These are phyloP conservation scores for Isaurus tuberculatus DNA, from an alignment of 92 coral and sea anemone genomes.

Conservation along the genomic window DNA sequence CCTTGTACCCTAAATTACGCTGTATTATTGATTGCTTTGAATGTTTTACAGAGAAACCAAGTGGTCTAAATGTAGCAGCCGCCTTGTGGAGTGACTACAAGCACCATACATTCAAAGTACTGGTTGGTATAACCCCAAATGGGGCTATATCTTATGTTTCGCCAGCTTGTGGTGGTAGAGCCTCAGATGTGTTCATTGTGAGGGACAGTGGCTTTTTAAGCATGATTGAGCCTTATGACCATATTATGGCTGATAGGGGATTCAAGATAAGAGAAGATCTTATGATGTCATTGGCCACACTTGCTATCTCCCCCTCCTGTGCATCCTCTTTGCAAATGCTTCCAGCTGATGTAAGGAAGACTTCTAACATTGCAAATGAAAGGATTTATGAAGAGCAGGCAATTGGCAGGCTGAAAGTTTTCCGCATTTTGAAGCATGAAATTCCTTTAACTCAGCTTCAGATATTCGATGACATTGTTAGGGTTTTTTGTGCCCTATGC, in stretches of 20 bases:
- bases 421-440: constrained; percentile 65
- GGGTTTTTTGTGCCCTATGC: constrained; percentile 69
- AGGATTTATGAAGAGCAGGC: constrained; percentile 79
- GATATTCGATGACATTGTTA: constrained; percentile 68
- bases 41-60: constrained; percentile 68
- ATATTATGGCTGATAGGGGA: constrained; percentile 78
- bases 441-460: constrained; percentile 65
- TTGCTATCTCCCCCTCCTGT: constrained; percentile 70
- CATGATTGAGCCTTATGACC: constrained; percentile 72
- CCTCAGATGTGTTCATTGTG: constrained; percentile 69
- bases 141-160: constrained; percentile 73
- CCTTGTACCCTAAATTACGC: constrained; percentile 60
- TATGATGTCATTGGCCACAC: constrained; percentile 68
- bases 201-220: constrained; percentile 65
- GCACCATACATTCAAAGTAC: constrained; percentile 69
- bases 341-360: constrained; percentile 69
- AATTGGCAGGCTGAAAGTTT: constrained; percentile 61
- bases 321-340: constrained; percentile 73
- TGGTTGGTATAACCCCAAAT: constrained; percentile 72
- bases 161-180: constrained; percentile 73
- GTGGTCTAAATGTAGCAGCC: constrained; percentile 70
- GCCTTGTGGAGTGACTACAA: constrained; percentile 76
- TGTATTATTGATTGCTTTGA: constrained; percentile 71
- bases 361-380: constrained; percentile 78
- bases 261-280: constrained; percentile 75